Percentiles rank a stretch among this genome's conserved stretches.
Evolutionary conservation across 2,797 vertebrate genomes (phyloP).

Genomic region (Gymnoscopelus braueri): DNA sequence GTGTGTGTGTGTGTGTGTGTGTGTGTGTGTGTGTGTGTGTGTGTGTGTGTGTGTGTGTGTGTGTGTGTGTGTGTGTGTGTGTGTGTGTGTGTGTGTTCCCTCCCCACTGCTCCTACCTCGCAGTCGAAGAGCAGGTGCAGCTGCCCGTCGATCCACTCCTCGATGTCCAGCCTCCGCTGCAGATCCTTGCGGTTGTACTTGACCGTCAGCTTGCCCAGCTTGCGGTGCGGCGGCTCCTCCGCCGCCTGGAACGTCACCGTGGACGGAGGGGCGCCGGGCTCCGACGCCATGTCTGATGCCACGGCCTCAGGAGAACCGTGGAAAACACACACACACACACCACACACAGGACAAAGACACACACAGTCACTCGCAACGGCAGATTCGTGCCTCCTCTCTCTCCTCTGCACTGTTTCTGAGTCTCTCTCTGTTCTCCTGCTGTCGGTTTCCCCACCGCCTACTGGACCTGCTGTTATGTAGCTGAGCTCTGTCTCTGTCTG

Average conservation of each 20-base stretch:
- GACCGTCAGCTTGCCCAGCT: slow-evolving; percentile 92
- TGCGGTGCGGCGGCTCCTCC: slow-evolving; percentile 86
- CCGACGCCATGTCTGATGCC: slow-evolving; percentile 85
- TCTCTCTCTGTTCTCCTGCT: slow-evolving; percentile 34
- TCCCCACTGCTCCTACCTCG: slow-evolving; percentile 77
- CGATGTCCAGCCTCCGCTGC: slow-evolving; percentile 93
- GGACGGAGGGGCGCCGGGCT: slow-evolving; percentile 82
- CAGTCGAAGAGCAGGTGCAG: slow-evolving; percentile 94
- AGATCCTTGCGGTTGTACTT: slow-evolving; percentile 96
- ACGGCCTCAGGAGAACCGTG: slow-evolving; percentile 75
- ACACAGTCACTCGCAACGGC: slow-evolving; percentile 18
- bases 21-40: background rate
- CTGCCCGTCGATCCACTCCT: slow-evolving; percentile 93
- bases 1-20: slow-evolving; percentile 3
- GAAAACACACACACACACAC: slow-evolving; percentile 37
- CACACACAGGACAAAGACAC: slow-evolving; percentile 30
- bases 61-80: slow-evolving; percentile 3
- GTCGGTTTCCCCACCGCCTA: background rate
- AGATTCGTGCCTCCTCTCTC: background rate
- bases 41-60: slow-evolving; percentile 2
- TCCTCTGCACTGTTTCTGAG: slow-evolving; percentile 33
- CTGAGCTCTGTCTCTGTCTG: slow-evolving; percentile 33
- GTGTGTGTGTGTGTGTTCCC: background rate
- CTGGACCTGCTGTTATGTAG: slow-evolving; percentile 56
- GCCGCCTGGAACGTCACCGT: slow-evolving; percentile 89